phyloP scores from a whole-genome alignment of 1,140 invertebrate species.

The Camponotus pennsylvanicus region DNA sequence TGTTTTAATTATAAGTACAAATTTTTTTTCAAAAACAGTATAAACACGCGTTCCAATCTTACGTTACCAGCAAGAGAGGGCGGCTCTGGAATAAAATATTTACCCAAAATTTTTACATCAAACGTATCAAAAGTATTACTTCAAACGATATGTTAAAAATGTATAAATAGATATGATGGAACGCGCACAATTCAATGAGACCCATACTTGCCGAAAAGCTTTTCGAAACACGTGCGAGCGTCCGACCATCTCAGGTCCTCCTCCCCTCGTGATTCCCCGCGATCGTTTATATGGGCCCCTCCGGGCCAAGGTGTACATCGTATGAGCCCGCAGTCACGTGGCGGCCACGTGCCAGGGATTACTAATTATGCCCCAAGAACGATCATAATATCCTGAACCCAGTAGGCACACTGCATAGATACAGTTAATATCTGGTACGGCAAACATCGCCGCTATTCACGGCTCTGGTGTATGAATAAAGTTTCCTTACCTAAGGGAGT shows the following conservation, averaged over 20 bases:
- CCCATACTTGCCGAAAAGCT: slow-evolving; percentile 23
- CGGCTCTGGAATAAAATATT: background rate
- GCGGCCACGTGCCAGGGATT: slow-evolving; percentile 82
- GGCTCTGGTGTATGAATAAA: slow-evolving; percentile 78
- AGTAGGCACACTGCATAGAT: slow-evolving; percentile 79
- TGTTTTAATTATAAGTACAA: background rate
- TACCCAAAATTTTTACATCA: slow-evolving; percentile 2
- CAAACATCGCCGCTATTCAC: slow-evolving; percentile 80
- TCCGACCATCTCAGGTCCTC: background rate
- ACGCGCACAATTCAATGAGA: slow-evolving; percentile 55
- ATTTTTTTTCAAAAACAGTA: background rate
- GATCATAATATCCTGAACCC: slow-evolving; percentile 83
- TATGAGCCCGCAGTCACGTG: slow-evolving; percentile 79
- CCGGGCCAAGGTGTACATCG: slow-evolving; percentile 66
- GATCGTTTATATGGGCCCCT: slow-evolving; percentile 60
- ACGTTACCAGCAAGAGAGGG: no score
- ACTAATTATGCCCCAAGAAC: slow-evolving; percentile 85
- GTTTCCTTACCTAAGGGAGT: slow-evolving; percentile 72
- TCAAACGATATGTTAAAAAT: background rate
- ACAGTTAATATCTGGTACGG: slow-evolving; percentile 84
- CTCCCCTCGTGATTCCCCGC: background rate
- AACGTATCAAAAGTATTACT: background rate
- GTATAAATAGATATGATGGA: slow-evolving; percentile 4
- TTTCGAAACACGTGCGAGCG: slow-evolving; percentile 42
- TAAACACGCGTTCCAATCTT: background rate